These are phyloP conservation scores for Syngnathus rostellatus DNA, from an alignment of 2,797 vertebrate genomes.

Conservation along the genomic window DNA sequence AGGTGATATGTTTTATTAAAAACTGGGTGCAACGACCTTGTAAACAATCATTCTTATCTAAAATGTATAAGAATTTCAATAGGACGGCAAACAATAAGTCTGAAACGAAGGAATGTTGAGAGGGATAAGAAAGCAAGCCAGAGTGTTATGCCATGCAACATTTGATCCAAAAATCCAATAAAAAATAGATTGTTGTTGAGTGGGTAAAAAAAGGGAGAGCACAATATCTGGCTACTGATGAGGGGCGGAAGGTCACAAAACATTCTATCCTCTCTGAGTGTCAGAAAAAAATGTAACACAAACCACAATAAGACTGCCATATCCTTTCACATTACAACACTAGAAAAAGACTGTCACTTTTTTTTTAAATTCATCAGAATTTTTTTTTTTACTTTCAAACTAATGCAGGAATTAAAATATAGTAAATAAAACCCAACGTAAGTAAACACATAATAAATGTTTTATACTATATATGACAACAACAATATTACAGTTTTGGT, in stretches of 20 bases:
- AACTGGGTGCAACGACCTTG: conserved; percentile 50
- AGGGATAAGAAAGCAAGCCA: conserved; percentile 11
- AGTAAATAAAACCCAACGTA: background rate
- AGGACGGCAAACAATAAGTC: conserved; percentile 17
- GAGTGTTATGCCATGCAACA: conserved; percentile 44
- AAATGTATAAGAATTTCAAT: conserved; percentile 46
- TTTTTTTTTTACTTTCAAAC: background rate
- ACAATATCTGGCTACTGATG: conserved; percentile 31
- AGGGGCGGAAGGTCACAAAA: conserved; percentile 23
- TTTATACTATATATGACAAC: background rate
- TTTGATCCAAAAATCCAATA: conserved; percentile 26
- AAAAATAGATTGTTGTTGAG: conserved; percentile 5
- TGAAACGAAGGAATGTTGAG: conserved; percentile 12
- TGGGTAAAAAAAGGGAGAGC: background rate
- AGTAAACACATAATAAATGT: background rate
- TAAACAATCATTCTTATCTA: conserved; percentile 53
- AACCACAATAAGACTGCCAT: background rate
- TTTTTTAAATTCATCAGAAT: background rate
- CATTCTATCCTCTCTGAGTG: background rate
- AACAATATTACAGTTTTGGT: conserved; percentile 1
- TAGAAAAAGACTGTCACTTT: background rate
- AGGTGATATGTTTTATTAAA: conserved; percentile 53
- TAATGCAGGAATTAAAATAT: background rate
- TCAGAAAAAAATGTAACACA: background rate
- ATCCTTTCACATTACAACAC: conserved; percentile 1